Conservation (phyloP, 2,797 vertebrate species). For the Rhynchonycteris naso region DNA sequence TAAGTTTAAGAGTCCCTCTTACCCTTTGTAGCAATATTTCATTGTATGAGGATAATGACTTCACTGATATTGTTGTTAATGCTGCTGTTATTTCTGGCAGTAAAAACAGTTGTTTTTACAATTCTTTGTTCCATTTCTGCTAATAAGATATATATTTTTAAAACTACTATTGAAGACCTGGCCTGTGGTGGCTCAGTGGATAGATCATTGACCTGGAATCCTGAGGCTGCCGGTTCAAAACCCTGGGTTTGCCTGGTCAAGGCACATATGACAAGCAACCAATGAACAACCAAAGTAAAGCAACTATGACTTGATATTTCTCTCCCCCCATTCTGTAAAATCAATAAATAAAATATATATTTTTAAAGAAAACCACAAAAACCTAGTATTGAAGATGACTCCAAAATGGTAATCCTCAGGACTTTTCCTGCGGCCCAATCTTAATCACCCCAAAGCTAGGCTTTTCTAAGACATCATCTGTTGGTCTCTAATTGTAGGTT, state of each 20-base stretch:
- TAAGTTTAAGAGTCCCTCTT: neutral
- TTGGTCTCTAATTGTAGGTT: slow-evolving; percentile 8
- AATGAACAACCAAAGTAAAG: no score
- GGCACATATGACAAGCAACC: no score
- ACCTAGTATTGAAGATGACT: neutral
- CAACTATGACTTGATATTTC: no score
- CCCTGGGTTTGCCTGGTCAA: no score
- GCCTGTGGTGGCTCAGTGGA: no score
- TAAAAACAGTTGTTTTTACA: neutral
- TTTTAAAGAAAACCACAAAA: neutral
- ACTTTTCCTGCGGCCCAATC: slow-evolving; percentile 8
- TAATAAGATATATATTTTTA: neutral
- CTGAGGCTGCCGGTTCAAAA: no score
- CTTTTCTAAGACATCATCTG: neutral
- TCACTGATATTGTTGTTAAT: slow-evolving; percentile 20
- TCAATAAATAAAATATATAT: no score
- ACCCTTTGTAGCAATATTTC: neutral
- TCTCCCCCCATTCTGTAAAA: no score
- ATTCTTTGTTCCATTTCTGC: slow-evolving; percentile 49
- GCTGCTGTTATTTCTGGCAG: neutral
- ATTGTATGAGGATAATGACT: neutral
- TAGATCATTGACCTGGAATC: no score
- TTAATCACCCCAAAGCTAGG: neutral
- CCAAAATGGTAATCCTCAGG: neutral
- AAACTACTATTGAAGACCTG: neutral